phyloP scores from a whole-genome alignment of 2,888 invertebrate species.

The Andrena camellia region DNA sequence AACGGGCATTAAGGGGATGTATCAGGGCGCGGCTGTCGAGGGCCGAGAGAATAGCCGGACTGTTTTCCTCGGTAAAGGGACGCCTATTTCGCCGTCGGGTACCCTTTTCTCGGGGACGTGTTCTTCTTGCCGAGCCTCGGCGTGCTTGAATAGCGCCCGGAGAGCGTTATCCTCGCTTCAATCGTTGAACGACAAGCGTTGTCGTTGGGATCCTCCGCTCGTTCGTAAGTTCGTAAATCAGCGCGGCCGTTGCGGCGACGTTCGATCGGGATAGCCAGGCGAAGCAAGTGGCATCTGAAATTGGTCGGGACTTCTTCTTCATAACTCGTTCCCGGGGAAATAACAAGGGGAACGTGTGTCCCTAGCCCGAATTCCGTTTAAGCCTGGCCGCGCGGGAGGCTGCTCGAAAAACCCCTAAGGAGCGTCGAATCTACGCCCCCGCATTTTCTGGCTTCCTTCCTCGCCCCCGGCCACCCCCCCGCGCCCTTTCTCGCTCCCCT shows the following conservation, averaged over 20 bases:
- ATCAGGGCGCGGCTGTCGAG: background rate
- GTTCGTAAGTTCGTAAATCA: too few relatives aligned
- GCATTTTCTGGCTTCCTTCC: conserved; percentile 62
- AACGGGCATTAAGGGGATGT: background rate
- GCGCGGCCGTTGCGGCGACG: too few relatives aligned
- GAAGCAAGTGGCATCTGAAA: background rate
- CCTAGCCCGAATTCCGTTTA: conserved; percentile 41
- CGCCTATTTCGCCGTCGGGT: background rate
- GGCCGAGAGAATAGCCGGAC: background rate
- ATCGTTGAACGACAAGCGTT: too few relatives aligned
- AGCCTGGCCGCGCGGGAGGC: conserved; percentile 55
- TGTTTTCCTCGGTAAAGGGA: background rate
- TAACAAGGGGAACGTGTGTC: conserved; percentile 24
- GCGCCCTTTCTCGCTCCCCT: conserved; percentile 16
- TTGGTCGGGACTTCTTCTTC: background rate
- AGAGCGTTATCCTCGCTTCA: too few relatives aligned
- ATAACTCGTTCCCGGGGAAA: conserved; percentile 29
- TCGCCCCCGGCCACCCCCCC: conserved; percentile 28
- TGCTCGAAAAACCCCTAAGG: conserved; percentile 62
- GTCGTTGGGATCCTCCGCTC: too few relatives aligned
- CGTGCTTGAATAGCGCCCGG: too few relatives aligned
- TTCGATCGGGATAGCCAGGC: background rate
- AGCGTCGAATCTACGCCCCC: conserved; percentile 62
- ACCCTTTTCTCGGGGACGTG: background rate
- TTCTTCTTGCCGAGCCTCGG: background rate